Percentiles rank a stretch among this genome's conserved stretches.
Conservation (phyloP, 2,797 vertebrate species). For the Menidia menidia region DNA sequence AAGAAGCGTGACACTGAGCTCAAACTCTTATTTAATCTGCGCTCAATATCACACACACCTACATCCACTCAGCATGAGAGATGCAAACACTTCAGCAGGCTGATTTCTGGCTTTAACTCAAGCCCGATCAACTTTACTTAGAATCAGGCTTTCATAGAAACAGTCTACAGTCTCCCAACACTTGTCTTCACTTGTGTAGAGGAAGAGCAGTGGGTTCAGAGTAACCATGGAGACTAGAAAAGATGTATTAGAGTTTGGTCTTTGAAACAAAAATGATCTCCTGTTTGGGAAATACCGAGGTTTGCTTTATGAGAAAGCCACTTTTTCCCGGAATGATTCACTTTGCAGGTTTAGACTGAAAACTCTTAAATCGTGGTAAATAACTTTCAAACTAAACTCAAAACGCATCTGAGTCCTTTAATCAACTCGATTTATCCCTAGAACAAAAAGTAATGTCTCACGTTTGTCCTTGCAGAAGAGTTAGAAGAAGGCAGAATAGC, state of each 20-base stretch:
- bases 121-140: not conserved
- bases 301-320: not conserved
- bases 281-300: not conserved
- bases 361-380: not conserved
- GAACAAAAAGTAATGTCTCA: not conserved
- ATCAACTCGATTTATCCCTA: not conserved
- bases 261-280: constrained; percentile 11
- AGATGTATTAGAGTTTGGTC: constrained; percentile 24
- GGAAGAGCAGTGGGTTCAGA: constrained; percentile 15
- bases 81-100: constrained; percentile 23
- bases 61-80: constrained; percentile 52
- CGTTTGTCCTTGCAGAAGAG: not conserved
- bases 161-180: constrained; percentile 8
- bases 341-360: constrained; percentile 8
- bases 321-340: constrained; percentile 8
- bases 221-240: constrained; percentile 70
- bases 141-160: not conserved
- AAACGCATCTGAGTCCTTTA: not conserved
- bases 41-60: constrained; percentile 49
- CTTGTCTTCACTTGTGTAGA: constrained; percentile 35
- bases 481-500: not conserved
- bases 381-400: constrained; percentile 7
- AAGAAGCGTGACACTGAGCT: constrained; percentile 13
- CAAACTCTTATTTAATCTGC: constrained; percentile 27
- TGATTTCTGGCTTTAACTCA: constrained; percentile 19